phyloP scores from a whole-genome alignment of 1,140 invertebrate genomes.

The Rhizoglyphus robini region DNA sequence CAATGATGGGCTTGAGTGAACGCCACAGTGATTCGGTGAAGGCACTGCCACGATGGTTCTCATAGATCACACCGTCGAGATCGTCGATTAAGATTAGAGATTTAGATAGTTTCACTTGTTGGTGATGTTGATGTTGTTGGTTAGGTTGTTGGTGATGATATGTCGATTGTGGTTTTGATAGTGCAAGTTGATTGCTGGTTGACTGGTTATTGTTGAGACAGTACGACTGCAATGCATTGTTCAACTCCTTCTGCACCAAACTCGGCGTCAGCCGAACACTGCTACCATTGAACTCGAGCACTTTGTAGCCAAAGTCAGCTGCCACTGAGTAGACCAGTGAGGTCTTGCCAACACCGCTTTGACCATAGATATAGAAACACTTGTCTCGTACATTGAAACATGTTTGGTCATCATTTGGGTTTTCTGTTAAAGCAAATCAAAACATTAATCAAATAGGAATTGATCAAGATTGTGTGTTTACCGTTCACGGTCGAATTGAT shows the following conservation, averaged over 20 bases:
- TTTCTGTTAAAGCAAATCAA: too few relatives aligned
- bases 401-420: neutral
- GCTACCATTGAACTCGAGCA: too few relatives aligned
- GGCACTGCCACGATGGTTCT: conserved; percentile 52
- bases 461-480: conserved; percentile 30
- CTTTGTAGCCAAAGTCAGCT: conserved; percentile 61
- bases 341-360: conserved; percentile 73
- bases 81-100: too few relatives aligned
- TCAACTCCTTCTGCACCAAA: too few relatives aligned
- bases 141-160: neutral
- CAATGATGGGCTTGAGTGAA: conserved; percentile 57
- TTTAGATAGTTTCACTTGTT: too few relatives aligned
- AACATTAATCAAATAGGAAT: conserved; percentile 31
- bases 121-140: conserved; percentile 26
- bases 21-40: conserved; percentile 67
- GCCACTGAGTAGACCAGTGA: conserved; percentile 72
- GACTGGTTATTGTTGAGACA: conserved; percentile 85
- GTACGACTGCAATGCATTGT: too few relatives aligned
- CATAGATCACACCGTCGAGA: too few relatives aligned
- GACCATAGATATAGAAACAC: conserved; percentile 60
- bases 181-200: conserved; percentile 48
- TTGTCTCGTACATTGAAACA: conserved; percentile 39
- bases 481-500: neutral
- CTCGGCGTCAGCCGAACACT: too few relatives aligned
- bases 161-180: neutral